phyloP scores from a whole-genome alignment of 2,888 invertebrate species.

The Oscheius myriophilus region DNA sequence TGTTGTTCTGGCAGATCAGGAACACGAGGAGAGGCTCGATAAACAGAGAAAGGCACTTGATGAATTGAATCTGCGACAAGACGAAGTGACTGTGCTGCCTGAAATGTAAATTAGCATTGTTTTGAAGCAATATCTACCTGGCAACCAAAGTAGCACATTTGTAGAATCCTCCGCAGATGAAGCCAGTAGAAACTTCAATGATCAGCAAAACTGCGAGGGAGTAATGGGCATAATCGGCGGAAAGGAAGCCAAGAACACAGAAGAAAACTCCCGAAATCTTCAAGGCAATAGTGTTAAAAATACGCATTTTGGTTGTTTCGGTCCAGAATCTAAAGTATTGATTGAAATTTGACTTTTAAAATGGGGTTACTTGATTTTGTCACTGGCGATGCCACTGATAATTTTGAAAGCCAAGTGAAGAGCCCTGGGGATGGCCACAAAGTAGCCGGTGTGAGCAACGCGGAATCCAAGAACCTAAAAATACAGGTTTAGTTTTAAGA shows the following conservation, averaged over 20 bases:
- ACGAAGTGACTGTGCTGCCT: constrained; percentile 69
- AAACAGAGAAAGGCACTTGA: constrained; percentile 65
- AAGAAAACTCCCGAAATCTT: constrained; percentile 57
- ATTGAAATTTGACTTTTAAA: not conserved
- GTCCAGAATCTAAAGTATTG: constrained; percentile 48
- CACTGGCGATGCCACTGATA: constrained; percentile 52
- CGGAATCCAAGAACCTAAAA: constrained; percentile 53
- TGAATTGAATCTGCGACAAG: constrained; percentile 66
- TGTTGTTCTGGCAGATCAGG: constrained; percentile 52
- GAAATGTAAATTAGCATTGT: constrained; percentile 27
- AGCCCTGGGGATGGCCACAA: constrained; percentile 57
- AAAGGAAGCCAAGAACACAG: constrained; percentile 55
- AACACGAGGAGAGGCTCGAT: constrained; percentile 63
- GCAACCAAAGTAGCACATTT: constrained; percentile 64
- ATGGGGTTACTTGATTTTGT: constrained; percentile 45
- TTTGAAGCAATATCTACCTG: constrained; percentile 35
- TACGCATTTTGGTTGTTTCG: constrained; percentile 61
- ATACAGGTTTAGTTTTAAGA: not conserved
- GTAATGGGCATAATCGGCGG: constrained; percentile 42
- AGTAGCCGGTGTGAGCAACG: constrained; percentile 59
- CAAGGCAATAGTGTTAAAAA: constrained; percentile 65
- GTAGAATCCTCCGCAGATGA: constrained; percentile 63
- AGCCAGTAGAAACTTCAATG: constrained; percentile 58
- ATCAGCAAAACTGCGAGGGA: constrained; percentile 49
- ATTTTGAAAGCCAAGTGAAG: constrained; percentile 58